phyloP scores from a whole-genome alignment of 2,888 invertebrate genomes.

The Elgonia sp. region DNA sequence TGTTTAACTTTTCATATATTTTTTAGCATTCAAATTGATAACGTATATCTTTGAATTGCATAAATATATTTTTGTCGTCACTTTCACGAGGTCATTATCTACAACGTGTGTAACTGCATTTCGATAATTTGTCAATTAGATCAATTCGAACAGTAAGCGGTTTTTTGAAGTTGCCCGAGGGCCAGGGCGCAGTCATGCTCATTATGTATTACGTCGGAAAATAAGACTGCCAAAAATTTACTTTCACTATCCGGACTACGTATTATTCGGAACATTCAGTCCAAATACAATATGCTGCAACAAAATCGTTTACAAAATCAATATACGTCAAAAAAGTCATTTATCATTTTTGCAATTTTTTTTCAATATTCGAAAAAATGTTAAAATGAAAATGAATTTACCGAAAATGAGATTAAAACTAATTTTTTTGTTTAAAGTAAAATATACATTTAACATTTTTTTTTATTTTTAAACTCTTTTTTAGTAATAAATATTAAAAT shows the following conservation, averaged over 20 bases:
- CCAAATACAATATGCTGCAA: conserved; percentile 5
- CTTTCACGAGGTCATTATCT: conserved; percentile 20
- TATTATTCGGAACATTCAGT: not conserved
- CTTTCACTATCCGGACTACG: conserved; percentile 48
- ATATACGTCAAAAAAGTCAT: no score
- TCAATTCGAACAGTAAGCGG: not conserved
- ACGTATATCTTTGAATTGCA: conserved; percentile 20
- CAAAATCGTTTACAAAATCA: not conserved
- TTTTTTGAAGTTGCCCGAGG: conserved; percentile 5
- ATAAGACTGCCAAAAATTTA: conserved; percentile 47
- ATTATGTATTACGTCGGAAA: conserved; percentile 31
- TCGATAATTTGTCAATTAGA: conserved; percentile 36
- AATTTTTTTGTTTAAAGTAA: no score
- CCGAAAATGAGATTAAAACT: no score
- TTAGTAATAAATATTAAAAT: no score
- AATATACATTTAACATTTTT: no score
- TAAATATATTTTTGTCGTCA: conserved; percentile 19
- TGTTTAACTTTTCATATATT: no score
- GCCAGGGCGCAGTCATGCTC: conserved; percentile 32
- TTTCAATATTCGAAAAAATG: no score
- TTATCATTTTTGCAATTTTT: no score
- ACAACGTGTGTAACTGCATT: not conserved
- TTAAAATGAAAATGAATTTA: no score
- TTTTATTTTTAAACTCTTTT: no score
- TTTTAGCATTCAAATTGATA: conserved; percentile 36